Conservation (phyloP, 2,113 vertebrate species). For the Crocuta crocuta region DNA sequence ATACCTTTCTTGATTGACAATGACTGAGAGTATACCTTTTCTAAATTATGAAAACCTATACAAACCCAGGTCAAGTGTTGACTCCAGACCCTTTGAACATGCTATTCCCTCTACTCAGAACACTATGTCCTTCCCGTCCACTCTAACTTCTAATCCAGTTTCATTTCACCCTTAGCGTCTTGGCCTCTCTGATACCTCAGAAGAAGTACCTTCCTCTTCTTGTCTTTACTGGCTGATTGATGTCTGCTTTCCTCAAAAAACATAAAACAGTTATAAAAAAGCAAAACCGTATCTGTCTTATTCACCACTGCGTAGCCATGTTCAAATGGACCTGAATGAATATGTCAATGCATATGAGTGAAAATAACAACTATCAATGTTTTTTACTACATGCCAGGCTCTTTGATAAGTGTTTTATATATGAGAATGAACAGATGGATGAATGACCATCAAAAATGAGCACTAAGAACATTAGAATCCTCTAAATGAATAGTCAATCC, state of each 20-base stretch:
- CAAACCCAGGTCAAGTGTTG: background rate
- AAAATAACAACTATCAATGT: background rate
- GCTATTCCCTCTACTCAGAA: background rate
- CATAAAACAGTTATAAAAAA: background rate
- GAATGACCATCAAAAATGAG: background rate
- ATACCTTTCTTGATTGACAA: background rate
- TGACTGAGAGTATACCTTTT: background rate
- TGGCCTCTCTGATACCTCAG: background rate
- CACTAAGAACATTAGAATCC: background rate
- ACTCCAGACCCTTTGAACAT: background rate
- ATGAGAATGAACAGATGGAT: conserved; percentile 12
- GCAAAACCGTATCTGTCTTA: background rate
- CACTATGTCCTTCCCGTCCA: background rate
- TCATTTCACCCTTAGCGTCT: background rate
- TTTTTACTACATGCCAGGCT: background rate
- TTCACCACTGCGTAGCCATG: background rate
- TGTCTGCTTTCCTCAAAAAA: background rate
- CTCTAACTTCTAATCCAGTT: background rate
- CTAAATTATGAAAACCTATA: conserved; percentile 13
- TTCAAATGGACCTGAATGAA: background rate
- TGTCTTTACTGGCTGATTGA: background rate
- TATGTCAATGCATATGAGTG: background rate
- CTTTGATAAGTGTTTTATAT: background rate
- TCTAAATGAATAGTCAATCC: background rate
- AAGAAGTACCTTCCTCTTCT: background rate